Conservation (phyloP, 2,888 invertebrate genomes). For the Pseudeuparius sepicola region DNA sequence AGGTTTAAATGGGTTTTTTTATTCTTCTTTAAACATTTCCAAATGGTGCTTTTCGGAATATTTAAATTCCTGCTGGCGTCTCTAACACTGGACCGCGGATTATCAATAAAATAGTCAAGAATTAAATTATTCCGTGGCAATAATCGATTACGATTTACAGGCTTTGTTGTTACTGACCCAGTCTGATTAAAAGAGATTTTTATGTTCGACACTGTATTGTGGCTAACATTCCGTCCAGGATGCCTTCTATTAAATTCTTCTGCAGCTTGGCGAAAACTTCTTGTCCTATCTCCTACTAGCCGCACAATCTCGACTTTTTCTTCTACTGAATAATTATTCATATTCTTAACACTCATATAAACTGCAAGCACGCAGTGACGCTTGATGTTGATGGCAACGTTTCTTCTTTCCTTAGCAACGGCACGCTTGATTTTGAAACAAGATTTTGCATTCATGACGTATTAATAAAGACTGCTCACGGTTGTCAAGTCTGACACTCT, state of each 20-base stretch:
- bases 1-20: constrained; percentile 4
- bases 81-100: constrained; percentile 4
- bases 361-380: too few species aligned
- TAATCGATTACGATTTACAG: constrained; percentile 6
- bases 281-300: background rate
- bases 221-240: constrained; percentile 4
- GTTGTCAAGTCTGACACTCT: too few species aligned
- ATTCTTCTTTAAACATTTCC: constrained; percentile 7
- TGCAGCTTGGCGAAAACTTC: constrained; percentile 7
- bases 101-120: constrained; percentile 11
- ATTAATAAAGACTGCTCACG: too few species aligned
- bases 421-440: too few species aligned
- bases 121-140: constrained; percentile 4
- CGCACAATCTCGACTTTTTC: constrained; percentile 7
- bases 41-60: constrained; percentile 7
- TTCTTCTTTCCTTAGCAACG: too few species aligned
- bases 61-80: constrained; percentile 6
- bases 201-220: constrained; percentile 4
- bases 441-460: too few species aligned
- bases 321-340: constrained; percentile 7
- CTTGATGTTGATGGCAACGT: too few species aligned
- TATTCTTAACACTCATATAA: too few species aligned
- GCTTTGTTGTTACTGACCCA: constrained; percentile 1
- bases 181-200: constrained; percentile 4
- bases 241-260: constrained; percentile 4